phyloP scores from a whole-genome alignment of 2,888 invertebrate genomes.

The Urechis unicinctus region DNA sequence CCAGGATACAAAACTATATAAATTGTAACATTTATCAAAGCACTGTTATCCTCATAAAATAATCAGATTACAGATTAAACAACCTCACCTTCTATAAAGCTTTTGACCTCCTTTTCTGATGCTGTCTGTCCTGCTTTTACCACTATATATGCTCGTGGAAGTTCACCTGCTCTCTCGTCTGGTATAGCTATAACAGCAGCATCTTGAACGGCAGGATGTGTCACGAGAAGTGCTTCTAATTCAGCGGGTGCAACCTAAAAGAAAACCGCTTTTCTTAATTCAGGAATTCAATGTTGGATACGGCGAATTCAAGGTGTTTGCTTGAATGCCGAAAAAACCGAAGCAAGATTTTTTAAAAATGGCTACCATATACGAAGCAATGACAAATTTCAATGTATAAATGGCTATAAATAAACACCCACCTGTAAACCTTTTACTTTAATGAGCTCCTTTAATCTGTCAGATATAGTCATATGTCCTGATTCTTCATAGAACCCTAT shows the following conservation, averaged over 20 bases:
- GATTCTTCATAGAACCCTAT: conserved; percentile 9
- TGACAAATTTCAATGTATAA: neutral
- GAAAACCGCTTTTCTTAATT: conserved; percentile 57
- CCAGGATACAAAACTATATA: no score
- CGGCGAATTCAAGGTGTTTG: no score
- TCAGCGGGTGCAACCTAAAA: conserved; percentile 87
- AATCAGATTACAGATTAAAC: no score
- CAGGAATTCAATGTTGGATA: no score
- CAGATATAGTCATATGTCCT: conserved; percentile 9
- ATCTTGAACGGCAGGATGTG: conserved; percentile 67
- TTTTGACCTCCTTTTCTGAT: conserved; percentile 14
- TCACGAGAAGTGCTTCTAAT: conserved; percentile 71
- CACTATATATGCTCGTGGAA: conserved; percentile 70
- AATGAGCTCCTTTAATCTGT: conserved; percentile 16
- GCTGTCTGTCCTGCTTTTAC: conserved; percentile 51
- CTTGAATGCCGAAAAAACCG: neutral
- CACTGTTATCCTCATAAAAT: no score
- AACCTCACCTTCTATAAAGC: conserved; percentile 12
- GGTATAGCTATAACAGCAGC: conserved; percentile 69
- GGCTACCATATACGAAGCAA: conserved; percentile 39
- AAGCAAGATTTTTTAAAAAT: neutral
- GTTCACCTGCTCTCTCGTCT: conserved; percentile 61
- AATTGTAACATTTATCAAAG: no score
- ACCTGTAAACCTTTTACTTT: conserved; percentile 17
- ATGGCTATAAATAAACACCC: no score